Base-by-base conservation (phyloP, 2,888 invertebrate genomes). In the Cantharis lateralis region DNA sequence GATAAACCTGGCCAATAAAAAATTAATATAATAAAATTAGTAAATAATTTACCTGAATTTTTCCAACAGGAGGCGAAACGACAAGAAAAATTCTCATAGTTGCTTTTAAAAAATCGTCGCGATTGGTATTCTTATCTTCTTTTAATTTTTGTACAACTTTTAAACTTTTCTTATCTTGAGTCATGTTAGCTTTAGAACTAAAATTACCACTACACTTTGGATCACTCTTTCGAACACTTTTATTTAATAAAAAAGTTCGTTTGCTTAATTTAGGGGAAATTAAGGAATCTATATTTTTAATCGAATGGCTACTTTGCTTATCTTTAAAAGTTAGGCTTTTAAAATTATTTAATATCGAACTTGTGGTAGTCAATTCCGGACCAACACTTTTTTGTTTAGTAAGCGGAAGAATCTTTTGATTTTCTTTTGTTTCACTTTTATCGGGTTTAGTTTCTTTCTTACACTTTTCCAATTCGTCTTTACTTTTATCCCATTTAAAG, bases 21-120 rank as follows among this genome's bases (percentile, higher is more conserved):
- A 48, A 48, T 48, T n/a, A n/a, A 48, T 1, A 48, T 48, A 48
- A 48, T 48, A 48, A 48, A 48, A 48, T 48, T 48, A 48, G 48
- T 48, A 48, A 5, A 48, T 69, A 70, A 70, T 79, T 85, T 90
- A 91, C 91, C 91, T 91, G 91, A 70, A 91, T 89, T 82, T 90
- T 89, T 80, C 91, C 90, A 84, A 90, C 90, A 70, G 93, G 93
- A 71, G 93, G 93, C 75, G 93, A 93, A 13, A 93, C 93, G 77
- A 93, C 93, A 82, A 93, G 88, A 86, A 93, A 93, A 84, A 93
- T 93, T 88, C 93, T 91, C 93, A 93, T 93, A 79, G 93, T 93
- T 73, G 93, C 93, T 82, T 92, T 92, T 79, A 93, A 89, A 85
- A 93, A 93, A 86, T 93, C 93, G 85, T 93, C 93, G 74, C 92